Conservation (phyloP, 2,888 invertebrate genomes). For the Drosophila yooni region DNA sequence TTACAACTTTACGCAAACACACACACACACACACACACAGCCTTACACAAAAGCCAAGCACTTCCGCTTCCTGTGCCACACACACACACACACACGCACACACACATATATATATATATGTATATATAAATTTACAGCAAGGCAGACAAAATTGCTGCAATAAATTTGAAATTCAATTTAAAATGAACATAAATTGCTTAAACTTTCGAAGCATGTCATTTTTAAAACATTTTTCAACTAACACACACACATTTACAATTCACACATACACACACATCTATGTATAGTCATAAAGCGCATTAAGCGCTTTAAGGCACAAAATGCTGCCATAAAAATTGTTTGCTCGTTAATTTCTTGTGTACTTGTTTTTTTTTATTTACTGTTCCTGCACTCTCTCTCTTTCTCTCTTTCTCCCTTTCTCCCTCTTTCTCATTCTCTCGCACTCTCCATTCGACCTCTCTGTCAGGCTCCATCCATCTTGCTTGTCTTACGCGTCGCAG, state of each 20-base stretch:
- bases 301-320: conserved; percentile 82
- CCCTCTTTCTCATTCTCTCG: neutral
- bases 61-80: conserved; percentile 69
- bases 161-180: conserved; percentile 85
- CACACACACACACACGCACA: conserved; percentile 31
- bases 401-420: neutral
- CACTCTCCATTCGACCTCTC: neutral
- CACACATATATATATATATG: conserved; percentile 10
- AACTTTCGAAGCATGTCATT: conserved; percentile 85
- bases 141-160: conserved; percentile 80
- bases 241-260: conserved; percentile 59
- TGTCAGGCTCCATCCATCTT: conserved; percentile 22
- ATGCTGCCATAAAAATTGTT: conserved; percentile 82
- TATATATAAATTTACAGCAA: conserved; percentile 18
- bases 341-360: conserved; percentile 80
- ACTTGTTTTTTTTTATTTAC: conserved; percentile 70
- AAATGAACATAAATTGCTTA: conserved; percentile 85
- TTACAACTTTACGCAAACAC: conserved; percentile 64
- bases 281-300: conserved; percentile 65
- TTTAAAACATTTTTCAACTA: conserved; percentile 83
- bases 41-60: conserved; percentile 65
- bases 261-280: conserved; percentile 23
- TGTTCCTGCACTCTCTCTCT: conserved; percentile 25
- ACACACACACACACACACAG: conserved; percentile 21
- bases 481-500: conserved; percentile 44